Conservation (phyloP, 2,888 invertebrate genomes). For the Lepeophtheirus nordmannii region DNA sequence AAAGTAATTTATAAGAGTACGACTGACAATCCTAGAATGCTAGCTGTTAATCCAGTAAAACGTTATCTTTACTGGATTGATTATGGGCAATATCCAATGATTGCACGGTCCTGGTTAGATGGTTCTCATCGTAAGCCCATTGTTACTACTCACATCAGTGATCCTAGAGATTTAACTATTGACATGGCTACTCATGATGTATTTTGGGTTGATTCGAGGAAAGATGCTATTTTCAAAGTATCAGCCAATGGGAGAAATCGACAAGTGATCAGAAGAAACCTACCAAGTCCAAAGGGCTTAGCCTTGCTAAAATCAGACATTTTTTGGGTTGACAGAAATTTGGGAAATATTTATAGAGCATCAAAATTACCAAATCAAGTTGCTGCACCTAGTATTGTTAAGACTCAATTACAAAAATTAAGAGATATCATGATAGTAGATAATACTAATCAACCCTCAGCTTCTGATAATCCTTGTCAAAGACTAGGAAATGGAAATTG, state of each 20-base stretch:
- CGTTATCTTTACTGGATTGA: slow-evolving; percentile 91
- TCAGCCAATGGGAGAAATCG: slow-evolving; percentile 40
- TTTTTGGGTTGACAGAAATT: slow-evolving; percentile 86
- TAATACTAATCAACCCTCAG: slow-evolving; percentile 59
- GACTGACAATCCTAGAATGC: slow-evolving; percentile 75
- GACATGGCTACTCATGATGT: slow-evolving; percentile 87
- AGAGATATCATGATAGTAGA: slow-evolving; percentile 84
- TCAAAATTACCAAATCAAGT: slow-evolving; percentile 52
- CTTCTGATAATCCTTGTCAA: slow-evolving; percentile 52
- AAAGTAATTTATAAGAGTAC: slow-evolving; percentile 80
- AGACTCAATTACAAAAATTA: slow-evolving; percentile 67
- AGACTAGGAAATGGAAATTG: slow-evolving; percentile 62
- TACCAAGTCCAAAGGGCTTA: slow-evolving; percentile 86
- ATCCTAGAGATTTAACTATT: slow-evolving; percentile 73
- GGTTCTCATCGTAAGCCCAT: slow-evolving; percentile 70
- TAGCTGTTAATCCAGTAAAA: slow-evolving; percentile 94
- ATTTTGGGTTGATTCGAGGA: slow-evolving; percentile 89
- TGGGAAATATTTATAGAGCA: slow-evolving; percentile 64
- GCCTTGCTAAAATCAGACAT: slow-evolving; percentile 67
- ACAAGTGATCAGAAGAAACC: slow-evolving; percentile 63
- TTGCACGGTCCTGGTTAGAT: slow-evolving; percentile 73
- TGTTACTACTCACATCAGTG: slow-evolving; percentile 74
- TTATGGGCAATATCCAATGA: slow-evolving; percentile 85
- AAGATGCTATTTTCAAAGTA: slow-evolving; percentile 87
- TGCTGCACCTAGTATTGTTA: slow-evolving; percentile 51